Evolutionary conservation across 2,797 vertebrate species (phyloP).

Genomic region (Salmo trutta): DNA sequence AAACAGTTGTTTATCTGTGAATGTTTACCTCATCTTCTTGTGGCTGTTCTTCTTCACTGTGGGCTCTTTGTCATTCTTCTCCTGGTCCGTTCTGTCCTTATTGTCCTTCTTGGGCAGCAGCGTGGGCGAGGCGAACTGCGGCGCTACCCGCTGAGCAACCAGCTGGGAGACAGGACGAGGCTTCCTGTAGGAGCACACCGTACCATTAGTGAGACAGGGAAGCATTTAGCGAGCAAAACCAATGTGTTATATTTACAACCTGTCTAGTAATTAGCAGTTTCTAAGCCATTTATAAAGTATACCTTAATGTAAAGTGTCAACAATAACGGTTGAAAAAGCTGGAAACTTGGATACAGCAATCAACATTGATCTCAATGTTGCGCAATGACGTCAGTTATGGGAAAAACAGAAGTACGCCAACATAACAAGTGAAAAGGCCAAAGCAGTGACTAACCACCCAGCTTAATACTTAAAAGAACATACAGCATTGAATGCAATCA

Average conservation of each 20-base stretch:
- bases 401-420: background rate
- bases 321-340: too few relatives aligned
- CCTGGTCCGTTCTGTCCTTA: slow-evolving; percentile 95
- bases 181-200: slow-evolving; percentile 81
- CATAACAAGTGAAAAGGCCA: background rate
- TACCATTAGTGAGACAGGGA: background rate
- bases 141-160: slow-evolving; percentile 97
- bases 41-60: slow-evolving; percentile 97
- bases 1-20: background rate
- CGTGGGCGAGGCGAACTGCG: slow-evolving; percentile 95
- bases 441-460: background rate
- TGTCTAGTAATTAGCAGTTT: background rate
- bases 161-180: slow-evolving; percentile 98
- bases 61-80: slow-evolving; percentile 94
- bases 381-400: too few relatives aligned
- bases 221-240: background rate
- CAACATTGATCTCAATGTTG: background rate
- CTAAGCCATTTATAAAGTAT: background rate
- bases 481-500: background rate
- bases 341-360: too few relatives aligned
- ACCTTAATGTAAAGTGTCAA: too few relatives aligned
- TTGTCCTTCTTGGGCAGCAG: slow-evolving; percentile 99
- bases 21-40: slow-evolving; percentile 96
- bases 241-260: background rate
- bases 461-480: background rate